A percentile compares a stretch with the other conserved stretches of the same genome.
Evolutionary conservation across 2,113 vertebrate genomes (phyloP).

Genomic region (Laterallus jamaicensis): DNA sequence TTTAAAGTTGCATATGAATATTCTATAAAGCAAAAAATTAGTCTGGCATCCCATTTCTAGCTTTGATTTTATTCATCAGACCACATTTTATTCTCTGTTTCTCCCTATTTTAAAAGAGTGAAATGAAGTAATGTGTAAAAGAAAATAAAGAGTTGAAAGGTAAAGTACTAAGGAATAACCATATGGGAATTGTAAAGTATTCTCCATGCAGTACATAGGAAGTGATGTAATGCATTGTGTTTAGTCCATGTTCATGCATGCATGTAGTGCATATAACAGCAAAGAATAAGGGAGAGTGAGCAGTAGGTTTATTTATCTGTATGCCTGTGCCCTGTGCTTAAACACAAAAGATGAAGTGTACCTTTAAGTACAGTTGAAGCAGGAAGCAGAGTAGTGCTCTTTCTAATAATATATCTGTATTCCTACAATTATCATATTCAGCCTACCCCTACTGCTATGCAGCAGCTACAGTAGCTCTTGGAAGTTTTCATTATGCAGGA

Average conservation of each 20-base stretch:
- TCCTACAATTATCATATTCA: background rate
- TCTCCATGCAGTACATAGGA: background rate
- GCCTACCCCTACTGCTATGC: background rate
- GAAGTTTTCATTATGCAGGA: background rate
- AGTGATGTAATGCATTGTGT: background rate
- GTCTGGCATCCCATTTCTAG: background rate
- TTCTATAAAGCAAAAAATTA: background rate
- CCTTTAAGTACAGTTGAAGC: background rate
- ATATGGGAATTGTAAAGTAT: background rate
- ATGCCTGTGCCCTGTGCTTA: background rate
- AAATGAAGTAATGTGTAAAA: background rate
- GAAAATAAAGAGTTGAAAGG: background rate
- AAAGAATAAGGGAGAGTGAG: background rate
- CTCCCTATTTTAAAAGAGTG: background rate
- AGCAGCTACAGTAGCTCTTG: background rate
- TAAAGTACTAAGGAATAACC: background rate
- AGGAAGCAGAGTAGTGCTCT: background rate
- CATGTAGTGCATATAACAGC: background rate
- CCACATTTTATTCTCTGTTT: background rate
- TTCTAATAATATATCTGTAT: background rate
- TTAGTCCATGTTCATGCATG: background rate
- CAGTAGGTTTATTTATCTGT: background rate
- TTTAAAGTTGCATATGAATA: background rate
- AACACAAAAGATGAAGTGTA: background rate
- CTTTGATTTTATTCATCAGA: background rate